Evolutionary conservation across 2,888 invertebrate species (phyloP), one percentile per base, ranked within the genome.

Genomic region (Coremacera marginata): DNA sequence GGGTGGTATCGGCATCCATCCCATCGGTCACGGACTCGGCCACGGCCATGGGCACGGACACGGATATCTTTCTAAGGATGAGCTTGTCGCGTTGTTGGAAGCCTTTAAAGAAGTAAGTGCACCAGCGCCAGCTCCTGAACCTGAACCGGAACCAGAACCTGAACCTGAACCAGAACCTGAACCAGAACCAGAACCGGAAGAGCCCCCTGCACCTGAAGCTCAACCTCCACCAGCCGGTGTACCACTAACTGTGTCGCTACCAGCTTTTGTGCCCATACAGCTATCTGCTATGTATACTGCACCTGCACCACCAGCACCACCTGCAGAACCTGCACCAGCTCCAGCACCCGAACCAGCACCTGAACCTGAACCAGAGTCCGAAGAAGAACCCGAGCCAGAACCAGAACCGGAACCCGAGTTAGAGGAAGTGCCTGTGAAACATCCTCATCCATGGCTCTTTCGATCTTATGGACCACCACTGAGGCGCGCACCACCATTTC

Each of bases 111-210:
- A 83, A n/a, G 84, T 82, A 3, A 78, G 75, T 0, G 82, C 68
- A n/a, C 83, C 86, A 9, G 80, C 71, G 19, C 86, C 90, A 0
- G 83, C 81, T 9, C 82, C 88, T 0, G 82, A 71, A 11, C 87
- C 89, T 0, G 90, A 91, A 77, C 87, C 90, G 0, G 85, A 84
- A 70, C 80, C 87, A 0, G 85, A 83, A 19, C 84, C 90, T 0
- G 90, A 91, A 83, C 89, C 91, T 0, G 86, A 89, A 75, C 84
- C 90, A 0, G 88, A 90, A 81, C 85, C 90, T 0, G 89, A 90
- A 72, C 87, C 90, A 0, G 90, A 90, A 73, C 86, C 90, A 0
- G 87, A 89, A 60, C 86, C 90, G 0, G 86, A 83, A 80, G 44
- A 72, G 0, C 79, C 82, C 14, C 79, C 79, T 0, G 81, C 77